Conservation (phyloP, 1,140 invertebrate species). For the Drosophila ambigua region DNA sequence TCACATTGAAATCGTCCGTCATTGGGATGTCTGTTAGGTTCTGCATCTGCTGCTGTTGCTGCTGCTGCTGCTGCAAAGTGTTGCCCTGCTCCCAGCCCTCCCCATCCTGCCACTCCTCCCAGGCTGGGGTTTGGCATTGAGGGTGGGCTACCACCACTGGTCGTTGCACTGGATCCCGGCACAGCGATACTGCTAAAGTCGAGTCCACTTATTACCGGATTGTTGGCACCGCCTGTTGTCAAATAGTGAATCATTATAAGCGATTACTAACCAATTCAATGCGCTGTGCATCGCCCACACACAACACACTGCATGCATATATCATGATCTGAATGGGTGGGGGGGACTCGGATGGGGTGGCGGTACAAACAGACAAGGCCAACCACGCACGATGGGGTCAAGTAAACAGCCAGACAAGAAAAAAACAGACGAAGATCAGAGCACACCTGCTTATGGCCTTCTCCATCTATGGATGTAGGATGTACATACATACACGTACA, state of each 20-base stretch:
- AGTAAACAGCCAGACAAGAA: constrained; percentile 8
- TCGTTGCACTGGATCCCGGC: constrained; percentile 85
- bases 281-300: constrained; percentile 51
- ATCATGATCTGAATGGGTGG: constrained; percentile 21
- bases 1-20: constrained; percentile 80
- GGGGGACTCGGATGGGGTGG: neutral
- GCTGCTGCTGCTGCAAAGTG: constrained; percentile 5
- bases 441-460: constrained; percentile 7
- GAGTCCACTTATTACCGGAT: constrained; percentile 82
- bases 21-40: constrained; percentile 62
- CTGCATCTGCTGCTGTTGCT: constrained; percentile 65
- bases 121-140: constrained; percentile 4
- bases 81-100: neutral
- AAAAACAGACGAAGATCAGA: neutral
- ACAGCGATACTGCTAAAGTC: constrained; percentile 95
- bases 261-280: neutral
- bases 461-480: neutral
- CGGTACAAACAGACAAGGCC: constrained; percentile 48
- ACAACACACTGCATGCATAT: constrained; percentile 19
- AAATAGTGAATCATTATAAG: neutral
- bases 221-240: constrained; percentile 7
- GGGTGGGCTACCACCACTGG: constrained; percentile 51
- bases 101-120: neutral
- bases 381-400: constrained; percentile 61
- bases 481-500: neutral